Conservation (phyloP, 2,888 invertebrate genomes). For the Quadriops clusia region DNA sequence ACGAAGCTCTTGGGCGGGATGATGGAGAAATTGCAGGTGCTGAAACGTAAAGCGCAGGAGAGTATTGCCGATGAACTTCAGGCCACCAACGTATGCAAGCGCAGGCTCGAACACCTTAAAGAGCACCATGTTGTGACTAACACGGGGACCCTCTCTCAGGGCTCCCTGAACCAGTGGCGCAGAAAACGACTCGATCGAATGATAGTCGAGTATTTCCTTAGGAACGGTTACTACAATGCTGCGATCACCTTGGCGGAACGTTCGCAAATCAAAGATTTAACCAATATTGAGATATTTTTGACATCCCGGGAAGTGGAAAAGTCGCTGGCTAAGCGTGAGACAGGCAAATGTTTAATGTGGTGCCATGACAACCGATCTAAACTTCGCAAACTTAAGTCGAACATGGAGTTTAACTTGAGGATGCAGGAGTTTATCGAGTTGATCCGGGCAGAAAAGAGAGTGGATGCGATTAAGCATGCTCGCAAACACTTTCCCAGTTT, state of each 20-base stretch:
- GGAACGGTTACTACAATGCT: slow-evolving; percentile 91
- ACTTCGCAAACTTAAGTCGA: slow-evolving; percentile 84
- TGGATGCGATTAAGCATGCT: slow-evolving; percentile 92
- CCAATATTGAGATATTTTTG: slow-evolving; percentile 82
- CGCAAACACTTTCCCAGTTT: slow-evolving; percentile 81
- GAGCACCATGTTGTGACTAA: slow-evolving; percentile 48
- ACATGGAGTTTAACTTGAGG: slow-evolving; percentile 88
- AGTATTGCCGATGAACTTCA: slow-evolving; percentile 85
- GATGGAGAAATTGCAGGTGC: slow-evolving; percentile 73
- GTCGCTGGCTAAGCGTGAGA: slow-evolving; percentile 70
- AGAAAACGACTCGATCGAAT: slow-evolving; percentile 84
- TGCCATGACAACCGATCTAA: slow-evolving; percentile 95
- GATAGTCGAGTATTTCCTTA: slow-evolving; percentile 90
- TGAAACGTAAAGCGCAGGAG: slow-evolving; percentile 92
- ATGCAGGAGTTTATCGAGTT: slow-evolving; percentile 93
- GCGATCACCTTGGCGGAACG: slow-evolving; percentile 78
- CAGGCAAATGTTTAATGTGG: slow-evolving; percentile 83
- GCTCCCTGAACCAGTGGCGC: slow-evolving; percentile 65
- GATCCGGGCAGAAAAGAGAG: slow-evolving; percentile 70
- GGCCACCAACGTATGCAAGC: slow-evolving; percentile 82
- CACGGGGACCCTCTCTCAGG: slow-evolving; percentile 34
- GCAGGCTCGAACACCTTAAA: slow-evolving; percentile 84
- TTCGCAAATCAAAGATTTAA: slow-evolving; percentile 70
- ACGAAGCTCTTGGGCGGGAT: slow-evolving; percentile 75
- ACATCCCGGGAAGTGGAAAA: slow-evolving; percentile 79